phyloP scores from a whole-genome alignment of 2,888 invertebrate genomes.

The Trachelus iudaicus region DNA sequence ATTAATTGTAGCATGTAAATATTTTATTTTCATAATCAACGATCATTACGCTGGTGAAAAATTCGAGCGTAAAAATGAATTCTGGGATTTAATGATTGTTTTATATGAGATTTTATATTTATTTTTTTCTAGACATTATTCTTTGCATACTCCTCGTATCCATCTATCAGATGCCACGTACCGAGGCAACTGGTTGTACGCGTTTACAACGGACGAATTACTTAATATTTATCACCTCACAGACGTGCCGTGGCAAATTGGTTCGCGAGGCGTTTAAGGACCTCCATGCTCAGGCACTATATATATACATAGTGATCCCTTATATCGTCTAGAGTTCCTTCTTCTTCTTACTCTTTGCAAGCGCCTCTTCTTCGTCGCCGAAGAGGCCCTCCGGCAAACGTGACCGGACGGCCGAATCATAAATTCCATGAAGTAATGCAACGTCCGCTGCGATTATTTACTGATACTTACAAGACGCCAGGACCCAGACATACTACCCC shows the following conservation, averaged over 20 bases:
- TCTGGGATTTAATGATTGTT: neutral
- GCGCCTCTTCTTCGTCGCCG: conserved; percentile 30
- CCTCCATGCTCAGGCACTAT: conserved; percentile 6
- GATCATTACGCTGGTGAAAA: neutral
- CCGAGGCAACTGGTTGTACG: neutral
- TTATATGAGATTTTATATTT: neutral
- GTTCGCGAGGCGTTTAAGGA: conserved; percentile 48
- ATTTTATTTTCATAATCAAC: neutral
- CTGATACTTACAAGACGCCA: conserved; percentile 57
- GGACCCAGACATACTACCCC: conserved; percentile 24
- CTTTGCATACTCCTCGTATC: neutral
- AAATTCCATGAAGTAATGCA: conserved; percentile 61
- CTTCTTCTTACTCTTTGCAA: neutral
- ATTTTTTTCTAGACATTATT: neutral
- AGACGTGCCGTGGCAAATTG: conserved; percentile 53
- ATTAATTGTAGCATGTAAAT: neutral
- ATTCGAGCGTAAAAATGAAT: neutral
- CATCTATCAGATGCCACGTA: neutral
- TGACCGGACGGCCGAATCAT: conserved; percentile 59
- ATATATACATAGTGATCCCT: neutral
- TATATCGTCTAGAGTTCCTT: conserved; percentile 4
- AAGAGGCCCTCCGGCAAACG: conserved; percentile 49
- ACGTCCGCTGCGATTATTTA: conserved; percentile 63
- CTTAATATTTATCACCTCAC: conserved; percentile 50
- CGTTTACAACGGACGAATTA: conserved; percentile 27